Evolutionary conservation across 2,113 vertebrate species (phyloP), one percentile per base, ranked within the genome.

Genomic region (Scomber scombrus): DNA sequence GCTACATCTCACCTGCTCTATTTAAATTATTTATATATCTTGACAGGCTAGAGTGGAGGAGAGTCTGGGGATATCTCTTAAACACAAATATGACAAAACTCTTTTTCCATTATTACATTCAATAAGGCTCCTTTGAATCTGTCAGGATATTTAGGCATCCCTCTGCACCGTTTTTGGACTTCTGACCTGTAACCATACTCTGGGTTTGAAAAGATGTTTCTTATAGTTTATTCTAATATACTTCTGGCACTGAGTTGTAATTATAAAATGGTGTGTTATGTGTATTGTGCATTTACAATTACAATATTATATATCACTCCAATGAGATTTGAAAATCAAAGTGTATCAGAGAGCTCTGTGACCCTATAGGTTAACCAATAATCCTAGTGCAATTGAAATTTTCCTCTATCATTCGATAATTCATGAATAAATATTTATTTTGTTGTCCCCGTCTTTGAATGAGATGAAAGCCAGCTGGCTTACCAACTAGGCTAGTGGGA

Each of bases 1-100:
- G 63, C 31, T 43, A 40, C 23, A 49, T 68, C 50, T 84, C 21
- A 88, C 61, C 70, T 56, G 66, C 26, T 75, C 29, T 68, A 14
- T 62, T 74, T 49, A 51, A 89, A 77, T 77, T 19, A 72, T 85
- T 45, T 18, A 73, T 79, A 58, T 47, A 68, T 67, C 46, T 57
- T 74, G 19, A 70, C 66, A 62, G 16, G 43, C 18, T 50, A 26
- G 56, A 79, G 50, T n/a, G 26, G 81, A 80, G 60, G 2, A 63
- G 71, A 75, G 26, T 34, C 51, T 52, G 31, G 64, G 13, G 54
- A 80, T 56, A 26, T 71, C 18, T 52, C 23, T 70, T 54, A 46
- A 69, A 75, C 14, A 52, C 46, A 75, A 66, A 77, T 58, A 75
- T 26, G n/a, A 69, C 49, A 58, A 56, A 15, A 23, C 14, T 51